Evolutionary conservation across 2,113 vertebrate genomes (phyloP), one percentile per base, ranked within the genome.

Genomic region (Cyprinodon variegatus): DNA sequence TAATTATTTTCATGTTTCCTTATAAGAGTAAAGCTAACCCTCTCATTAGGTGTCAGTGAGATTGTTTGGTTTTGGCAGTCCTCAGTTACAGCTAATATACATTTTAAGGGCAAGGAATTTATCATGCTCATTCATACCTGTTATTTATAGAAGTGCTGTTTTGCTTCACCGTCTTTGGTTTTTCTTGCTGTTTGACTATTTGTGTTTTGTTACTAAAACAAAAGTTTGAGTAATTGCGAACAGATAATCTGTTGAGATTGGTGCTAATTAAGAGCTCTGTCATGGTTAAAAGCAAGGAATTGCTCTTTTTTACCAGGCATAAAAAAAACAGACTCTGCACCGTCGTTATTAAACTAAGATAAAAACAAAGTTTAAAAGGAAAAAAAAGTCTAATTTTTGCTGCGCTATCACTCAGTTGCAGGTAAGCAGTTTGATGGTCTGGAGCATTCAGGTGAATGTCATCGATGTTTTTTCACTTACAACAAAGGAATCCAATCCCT

Each of bases 1-100:
- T 73, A 82, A 86, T 84, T 86, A 88, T 86, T 71, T 71, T 61
- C 22, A 57, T 65, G 74, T 61, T 71, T 53, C 59, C 69, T 45
- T 36, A 57, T 65, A 41, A 65, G 64, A 79, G 36, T 72, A 59
- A 38, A 70, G 68, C 64, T 46, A 59, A 57, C 11, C 46, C 11
- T 68, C 1, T 20, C 3, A 67, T 74, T 11, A 43, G 29, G 67
- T 45, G 48, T 81, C 46, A 45, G 15, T 65, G 45, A 11, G 17
- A 57, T 61, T 70, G 36, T 48, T 7, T 69, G n/a, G 76, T 63
- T 59, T 39, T 61, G 29, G 59, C 29, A 38, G 61, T 48, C 68
- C 69, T 76, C n/a, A 50, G 69, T 78, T 74, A 61, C 11, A 72
- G 37, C 50, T 64, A 68, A 15, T 36, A 65, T 39, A 43, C 38